Evolutionary conservation across 2,797 vertebrate genomes (phyloP).

Genomic region (Neopelma chrysocephalum): DNA sequence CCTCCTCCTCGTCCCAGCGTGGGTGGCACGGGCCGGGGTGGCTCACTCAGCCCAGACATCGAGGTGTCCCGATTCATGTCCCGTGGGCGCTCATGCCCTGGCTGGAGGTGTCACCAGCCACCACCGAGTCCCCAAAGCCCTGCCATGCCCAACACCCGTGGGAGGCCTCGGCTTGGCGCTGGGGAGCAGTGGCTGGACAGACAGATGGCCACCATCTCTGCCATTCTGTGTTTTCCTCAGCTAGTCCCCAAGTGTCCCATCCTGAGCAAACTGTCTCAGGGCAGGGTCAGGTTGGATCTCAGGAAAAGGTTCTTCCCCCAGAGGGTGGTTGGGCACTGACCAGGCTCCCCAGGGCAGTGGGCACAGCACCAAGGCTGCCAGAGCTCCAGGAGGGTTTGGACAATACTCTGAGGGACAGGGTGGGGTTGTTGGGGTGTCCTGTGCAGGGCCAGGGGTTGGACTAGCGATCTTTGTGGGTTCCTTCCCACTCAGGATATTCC

Average conservation of each 20-base stretch:
- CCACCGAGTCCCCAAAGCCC: background rate
- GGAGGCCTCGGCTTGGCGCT: rapidly evolving
- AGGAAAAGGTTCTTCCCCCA: background rate
- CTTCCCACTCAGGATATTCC: background rate
- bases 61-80: rapidly evolving
- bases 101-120: background rate
- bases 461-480: background rate
- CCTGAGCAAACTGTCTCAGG: background rate
- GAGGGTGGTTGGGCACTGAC: background rate
- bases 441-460: rapidly evolving
- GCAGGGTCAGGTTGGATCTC: rapidly evolving
- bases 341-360: background rate
- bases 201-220: rapidly evolving
- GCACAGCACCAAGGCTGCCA: background rate
- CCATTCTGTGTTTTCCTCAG: too few species aligned
- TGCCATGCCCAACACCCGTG: rapidly evolving
- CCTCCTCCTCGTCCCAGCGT: background rate
- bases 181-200: background rate
- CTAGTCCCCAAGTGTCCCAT: background rate
- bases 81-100: rapidly evolving
- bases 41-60: rapidly evolving
- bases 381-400: background rate
- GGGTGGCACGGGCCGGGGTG: background rate
- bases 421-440: background rate
- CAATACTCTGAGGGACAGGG: rapidly evolving